Base-by-base conservation (phyloP, 1,140 invertebrate genomes). In the Mercenaria mercenaria region DNA sequence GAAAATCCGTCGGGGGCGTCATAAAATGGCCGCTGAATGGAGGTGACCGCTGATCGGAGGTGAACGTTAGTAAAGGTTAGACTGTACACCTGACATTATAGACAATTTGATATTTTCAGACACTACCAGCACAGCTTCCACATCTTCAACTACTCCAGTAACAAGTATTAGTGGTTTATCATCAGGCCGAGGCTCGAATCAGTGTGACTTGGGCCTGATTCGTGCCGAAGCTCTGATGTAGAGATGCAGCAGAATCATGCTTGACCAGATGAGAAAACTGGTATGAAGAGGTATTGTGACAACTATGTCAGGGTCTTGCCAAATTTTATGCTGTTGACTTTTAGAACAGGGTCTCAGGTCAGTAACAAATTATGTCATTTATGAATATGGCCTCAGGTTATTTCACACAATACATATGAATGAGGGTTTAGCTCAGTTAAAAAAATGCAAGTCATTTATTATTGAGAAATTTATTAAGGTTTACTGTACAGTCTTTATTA, bases 311-410 rank as follows among this genome's bases (percentile, higher is more conserved):
- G 95, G 99, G 98, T 11, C 96, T 99, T 26, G 97, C 98, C 32
- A 99, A 99, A 96, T 99, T 99, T 96, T 98, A 99, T 95, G 98
- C 98, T 15, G 98, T 99, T 92, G 98, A 99, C 4, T 99, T 99
- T 97, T 99, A 99, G 95, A 99, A 99, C 96, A 90, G 95, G 50
- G 94, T 92, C 26, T 93, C 95, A 91, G 94, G 94, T 95, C 87
- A 80, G 91, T 92, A 3, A 13, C 15, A 23, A 56, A 18, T 10
- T n/a, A n/a, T n/a, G n/a, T n/a, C 47, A 52, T 10, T 52, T 52
- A 11, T 52, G 47, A n/a, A n/a, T n/a, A n/a, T n/a, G n/a, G n/a
- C n/a, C n/a, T n/a, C n/a, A n/a, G n/a, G n/a, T n/a, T n/a, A n/a
- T n/a, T n/a, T n/a, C n/a, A n/a, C n/a, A n/a, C n/a, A n/a, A n/a